Percentiles rank a stretch among this genome's conserved stretches.
These are phyloP conservation scores for Phragmatobia fuliginosa DNA, from an alignment of 2,888 invertebrate species.

Conservation along the genomic window DNA sequence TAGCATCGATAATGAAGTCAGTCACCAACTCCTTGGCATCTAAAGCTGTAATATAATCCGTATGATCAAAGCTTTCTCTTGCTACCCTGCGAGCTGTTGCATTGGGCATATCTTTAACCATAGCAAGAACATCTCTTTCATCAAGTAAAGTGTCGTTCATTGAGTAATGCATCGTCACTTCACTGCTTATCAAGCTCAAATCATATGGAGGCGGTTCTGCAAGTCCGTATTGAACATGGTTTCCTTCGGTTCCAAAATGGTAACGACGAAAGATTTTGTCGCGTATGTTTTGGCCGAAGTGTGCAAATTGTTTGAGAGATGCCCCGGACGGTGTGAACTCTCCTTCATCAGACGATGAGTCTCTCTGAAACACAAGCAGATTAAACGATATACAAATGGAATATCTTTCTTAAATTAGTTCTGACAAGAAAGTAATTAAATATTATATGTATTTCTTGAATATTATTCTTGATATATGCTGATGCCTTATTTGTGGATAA, in stretches of 20 bases:
- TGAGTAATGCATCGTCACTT: slow-evolving; percentile 70
- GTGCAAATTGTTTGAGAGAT: slow-evolving; percentile 70
- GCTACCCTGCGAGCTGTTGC: slow-evolving; percentile 61
- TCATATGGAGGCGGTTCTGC: slow-evolving; percentile 64
- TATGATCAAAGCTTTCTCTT: slow-evolving; percentile 63
- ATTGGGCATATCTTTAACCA: slow-evolving; percentile 68
- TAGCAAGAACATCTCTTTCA: slow-evolving; percentile 66
- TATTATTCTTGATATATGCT: too few species aligned
- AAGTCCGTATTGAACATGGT: slow-evolving; percentile 58
- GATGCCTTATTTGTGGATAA: too few species aligned
- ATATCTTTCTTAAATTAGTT: too few species aligned
- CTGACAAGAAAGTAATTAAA: too few species aligned
- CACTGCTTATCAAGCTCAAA: slow-evolving; percentile 58
- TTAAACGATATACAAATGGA: neutral
- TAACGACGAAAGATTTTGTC: slow-evolving; percentile 67
- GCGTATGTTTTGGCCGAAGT: slow-evolving; percentile 74
- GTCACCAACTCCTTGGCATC: slow-evolving; percentile 71
- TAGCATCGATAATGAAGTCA: slow-evolving; percentile 60
- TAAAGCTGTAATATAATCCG: slow-evolving; percentile 59
- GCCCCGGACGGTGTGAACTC: slow-evolving; percentile 53
- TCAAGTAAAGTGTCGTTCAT: slow-evolving; percentile 62
- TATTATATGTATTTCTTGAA: too few species aligned
- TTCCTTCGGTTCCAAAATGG: slow-evolving; percentile 59
- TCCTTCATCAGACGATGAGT: neutral
- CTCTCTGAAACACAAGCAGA: slow-evolving; percentile 23